These are phyloP conservation scores for Ptyas mucosa DNA, from an alignment of 2,113 vertebrate species.

Conservation along the genomic window DNA sequence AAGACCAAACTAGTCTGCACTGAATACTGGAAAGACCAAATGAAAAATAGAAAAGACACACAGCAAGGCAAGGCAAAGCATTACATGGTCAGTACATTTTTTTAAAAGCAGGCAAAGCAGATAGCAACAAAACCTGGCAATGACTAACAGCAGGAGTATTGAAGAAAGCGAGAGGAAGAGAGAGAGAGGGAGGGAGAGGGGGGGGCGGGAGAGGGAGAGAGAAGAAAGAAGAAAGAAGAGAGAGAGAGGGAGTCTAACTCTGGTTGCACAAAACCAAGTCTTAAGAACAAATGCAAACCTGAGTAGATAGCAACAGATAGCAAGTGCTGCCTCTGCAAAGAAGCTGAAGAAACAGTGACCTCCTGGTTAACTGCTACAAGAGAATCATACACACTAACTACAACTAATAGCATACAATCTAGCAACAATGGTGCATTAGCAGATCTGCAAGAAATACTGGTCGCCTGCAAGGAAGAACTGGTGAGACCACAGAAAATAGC, in stretches of 20 bases:
- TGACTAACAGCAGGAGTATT: not conserved
- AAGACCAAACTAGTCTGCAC: too few relatives aligned
- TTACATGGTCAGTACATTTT: not conserved
- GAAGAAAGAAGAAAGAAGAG: too few relatives aligned
- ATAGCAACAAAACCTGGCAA: not conserved
- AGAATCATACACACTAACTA: not conserved
- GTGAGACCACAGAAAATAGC: not conserved
- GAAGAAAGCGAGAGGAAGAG: not conserved
- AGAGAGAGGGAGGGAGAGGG: too few relatives aligned
- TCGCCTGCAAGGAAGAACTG: not conserved
- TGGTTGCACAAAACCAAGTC: not conserved
- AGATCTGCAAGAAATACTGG: not conserved
- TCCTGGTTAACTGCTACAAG: not conserved
- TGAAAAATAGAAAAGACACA: not conserved
- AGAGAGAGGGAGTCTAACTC: not conserved
- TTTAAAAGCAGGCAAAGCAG: not conserved
- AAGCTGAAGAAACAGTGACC: not conserved
- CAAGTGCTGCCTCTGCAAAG: not conserved
- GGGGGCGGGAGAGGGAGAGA: too few relatives aligned
- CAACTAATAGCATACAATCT: not conserved
- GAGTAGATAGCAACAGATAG: not conserved
- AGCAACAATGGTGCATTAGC: not conserved
- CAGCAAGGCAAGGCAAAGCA: not conserved
- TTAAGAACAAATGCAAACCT: not conserved
- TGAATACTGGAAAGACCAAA: not conserved